Conservation (phyloP, 1,140 invertebrate genomes). For the Diachasmimorpha longicaudata region DNA sequence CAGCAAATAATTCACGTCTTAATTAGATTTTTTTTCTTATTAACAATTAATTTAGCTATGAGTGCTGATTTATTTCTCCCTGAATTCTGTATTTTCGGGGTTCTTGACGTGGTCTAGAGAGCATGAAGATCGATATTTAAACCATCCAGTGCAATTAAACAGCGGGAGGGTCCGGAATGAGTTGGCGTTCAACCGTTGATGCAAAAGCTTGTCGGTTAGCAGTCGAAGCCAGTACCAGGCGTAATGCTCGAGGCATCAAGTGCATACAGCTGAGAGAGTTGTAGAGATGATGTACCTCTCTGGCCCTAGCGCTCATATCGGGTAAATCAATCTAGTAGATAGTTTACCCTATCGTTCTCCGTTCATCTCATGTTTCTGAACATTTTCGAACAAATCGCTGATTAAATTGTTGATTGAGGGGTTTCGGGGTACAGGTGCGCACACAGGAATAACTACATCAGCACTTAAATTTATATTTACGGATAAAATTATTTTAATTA, state of each 20-base stretch:
- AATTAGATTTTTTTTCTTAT: no score
- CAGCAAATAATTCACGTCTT: no score
- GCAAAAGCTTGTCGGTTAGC: slow-evolving; percentile 6
- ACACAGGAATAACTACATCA: not conserved
- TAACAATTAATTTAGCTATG: not conserved
- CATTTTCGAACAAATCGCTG: no score
- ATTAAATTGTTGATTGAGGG: no score
- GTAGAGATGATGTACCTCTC: not conserved
- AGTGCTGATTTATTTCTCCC: not conserved
- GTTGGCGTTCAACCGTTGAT: not conserved
- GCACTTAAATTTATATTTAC: no score
- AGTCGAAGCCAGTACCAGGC: not conserved
- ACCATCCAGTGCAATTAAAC: not conserved
- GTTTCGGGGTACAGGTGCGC: not conserved
- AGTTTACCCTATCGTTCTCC: not conserved
- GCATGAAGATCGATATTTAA: not conserved
- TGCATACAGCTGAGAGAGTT: not conserved
- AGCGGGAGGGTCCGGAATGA: not conserved
- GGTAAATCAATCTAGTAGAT: slow-evolving; percentile 1
- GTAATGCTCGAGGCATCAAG: slow-evolving; percentile 5
- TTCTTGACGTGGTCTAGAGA: not conserved
- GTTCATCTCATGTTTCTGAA: no score
- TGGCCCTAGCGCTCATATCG: not conserved
- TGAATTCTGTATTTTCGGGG: not conserved
- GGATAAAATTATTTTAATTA: no score